Evolutionary conservation across 2,888 invertebrate species (phyloP).

Genomic region (Oscheius myriophilus): DNA sequence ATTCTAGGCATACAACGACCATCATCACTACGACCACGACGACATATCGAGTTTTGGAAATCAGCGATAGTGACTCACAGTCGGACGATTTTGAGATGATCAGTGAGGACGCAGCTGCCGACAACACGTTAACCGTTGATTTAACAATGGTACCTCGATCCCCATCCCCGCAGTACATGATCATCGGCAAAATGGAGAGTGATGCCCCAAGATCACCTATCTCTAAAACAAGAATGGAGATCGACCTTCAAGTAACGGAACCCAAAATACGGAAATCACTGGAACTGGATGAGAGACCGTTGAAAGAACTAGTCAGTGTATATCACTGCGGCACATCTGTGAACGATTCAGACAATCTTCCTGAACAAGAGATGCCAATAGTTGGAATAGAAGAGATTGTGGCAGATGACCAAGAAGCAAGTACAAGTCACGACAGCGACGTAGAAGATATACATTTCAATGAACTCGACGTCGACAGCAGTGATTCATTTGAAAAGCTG

Average conservation of each 20-base stretch:
- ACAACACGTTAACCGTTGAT: conserved; percentile 49
- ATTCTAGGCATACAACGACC: conserved; percentile 66
- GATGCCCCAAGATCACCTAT: conserved; percentile 45
- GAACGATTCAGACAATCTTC: conserved; percentile 27
- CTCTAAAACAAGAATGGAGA: conserved; percentile 41
- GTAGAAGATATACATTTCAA: conserved; percentile 7
- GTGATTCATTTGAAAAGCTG: conserved; percentile 37
- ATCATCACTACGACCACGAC: conserved; percentile 70
- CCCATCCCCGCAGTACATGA: conserved; percentile 49
- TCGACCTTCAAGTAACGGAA: conserved; percentile 29
- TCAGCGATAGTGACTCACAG: conserved; percentile 50
- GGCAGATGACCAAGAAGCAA: conserved; percentile 37
- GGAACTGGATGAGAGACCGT: conserved; percentile 32
- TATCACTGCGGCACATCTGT: conserved; percentile 37
- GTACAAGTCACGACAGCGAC: conserved; percentile 14
- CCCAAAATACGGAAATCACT: conserved; percentile 17
- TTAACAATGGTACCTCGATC: conserved; percentile 49
- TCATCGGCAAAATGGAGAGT: conserved; percentile 52
- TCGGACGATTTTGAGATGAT: conserved; percentile 52
- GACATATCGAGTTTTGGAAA: conserved; percentile 60
- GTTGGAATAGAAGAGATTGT: conserved; percentile 38
- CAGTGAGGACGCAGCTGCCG: conserved; percentile 21
- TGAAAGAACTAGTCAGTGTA: conserved; percentile 32
- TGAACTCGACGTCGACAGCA: conserved; percentile 6
- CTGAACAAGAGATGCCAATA: conserved; percentile 29